A percentile compares a stretch with the other conserved stretches of the same genome.
phyloP scores from a whole-genome alignment of 2,888 invertebrate species.

The Perizoma flavofasciatum region DNA sequence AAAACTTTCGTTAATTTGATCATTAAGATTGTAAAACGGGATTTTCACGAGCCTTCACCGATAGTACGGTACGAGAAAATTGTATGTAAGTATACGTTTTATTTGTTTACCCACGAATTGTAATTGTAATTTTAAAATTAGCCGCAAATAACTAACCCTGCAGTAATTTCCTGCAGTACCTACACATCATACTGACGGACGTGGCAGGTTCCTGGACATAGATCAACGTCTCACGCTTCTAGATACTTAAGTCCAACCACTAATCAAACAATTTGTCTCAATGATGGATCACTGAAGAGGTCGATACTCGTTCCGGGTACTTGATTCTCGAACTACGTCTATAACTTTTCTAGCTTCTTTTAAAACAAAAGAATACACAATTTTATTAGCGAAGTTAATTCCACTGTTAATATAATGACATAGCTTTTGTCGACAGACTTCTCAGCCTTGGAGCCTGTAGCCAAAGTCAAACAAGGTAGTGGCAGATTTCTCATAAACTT shows the following conservation, averaged over 20 bases:
- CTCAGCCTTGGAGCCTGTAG: not conserved
- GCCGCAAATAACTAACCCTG: no score
- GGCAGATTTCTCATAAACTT: constrained; percentile 4
- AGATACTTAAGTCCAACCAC: not conserved
- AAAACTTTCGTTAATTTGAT: no score
- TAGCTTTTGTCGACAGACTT: constrained; percentile 30
- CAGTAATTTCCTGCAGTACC: not conserved
- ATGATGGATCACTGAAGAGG: constrained; percentile 7
- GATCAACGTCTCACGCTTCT: not conserved
- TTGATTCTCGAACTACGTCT: not conserved
- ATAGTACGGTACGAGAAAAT: no score
- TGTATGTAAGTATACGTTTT: no score
- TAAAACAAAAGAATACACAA: constrained; percentile 30
- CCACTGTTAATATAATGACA: constrained; percentile 42
- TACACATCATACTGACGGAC: not conserved
- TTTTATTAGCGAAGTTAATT: constrained; percentile 26
- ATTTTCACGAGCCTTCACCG: no score
- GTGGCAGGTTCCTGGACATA: not conserved
- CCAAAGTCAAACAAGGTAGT: not conserved
- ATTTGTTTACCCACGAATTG: no score
- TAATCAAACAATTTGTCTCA: constrained; percentile 12
- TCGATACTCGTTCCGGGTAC: constrained; percentile 2
- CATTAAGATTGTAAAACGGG: no score
- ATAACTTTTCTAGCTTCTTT: not conserved
- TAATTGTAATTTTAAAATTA: no score